Evolutionary conservation across 2,113 vertebrate genomes (phyloP).

Genomic region (Formicarius rufipectus): DNA sequence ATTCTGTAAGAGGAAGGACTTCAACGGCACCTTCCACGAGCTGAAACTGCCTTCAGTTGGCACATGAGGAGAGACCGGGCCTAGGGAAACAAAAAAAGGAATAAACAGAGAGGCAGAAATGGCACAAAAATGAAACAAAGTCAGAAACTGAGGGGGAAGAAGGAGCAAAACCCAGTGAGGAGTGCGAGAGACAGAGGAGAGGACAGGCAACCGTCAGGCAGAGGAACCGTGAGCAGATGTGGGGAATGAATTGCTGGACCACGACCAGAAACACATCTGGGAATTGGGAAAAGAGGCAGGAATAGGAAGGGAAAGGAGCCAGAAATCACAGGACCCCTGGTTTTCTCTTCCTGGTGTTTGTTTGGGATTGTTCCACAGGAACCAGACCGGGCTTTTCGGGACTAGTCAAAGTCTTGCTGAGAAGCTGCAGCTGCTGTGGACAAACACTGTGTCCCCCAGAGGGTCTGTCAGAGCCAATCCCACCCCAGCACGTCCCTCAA

Average conservation of each 20-base stretch:
- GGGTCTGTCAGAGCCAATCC: not conserved
- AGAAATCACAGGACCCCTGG: not conserved
- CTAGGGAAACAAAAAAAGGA: not conserved
- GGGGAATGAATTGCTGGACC: slow-evolving; percentile 17
- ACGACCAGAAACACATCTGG: slow-evolving; percentile 10
- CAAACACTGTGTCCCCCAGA: not conserved
- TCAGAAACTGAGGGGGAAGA: not conserved
- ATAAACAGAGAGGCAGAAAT: not conserved
- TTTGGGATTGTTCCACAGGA: not conserved
- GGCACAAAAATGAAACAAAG: not conserved
- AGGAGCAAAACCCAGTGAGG: not conserved
- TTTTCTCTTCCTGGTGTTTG: not conserved
- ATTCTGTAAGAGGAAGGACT: not conserved
- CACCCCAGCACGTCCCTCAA: not conserved
- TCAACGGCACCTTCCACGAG: not conserved
- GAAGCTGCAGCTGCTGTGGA: not conserved
- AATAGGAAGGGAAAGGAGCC: not conserved
- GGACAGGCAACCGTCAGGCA: not conserved
- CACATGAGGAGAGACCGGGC: not conserved
- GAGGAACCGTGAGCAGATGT: not conserved
- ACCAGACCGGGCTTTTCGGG: not conserved
- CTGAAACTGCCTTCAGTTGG: not conserved
- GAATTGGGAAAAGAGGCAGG: not conserved
- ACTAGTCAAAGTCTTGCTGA: not conserved
- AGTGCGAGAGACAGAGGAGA: not conserved